Percentiles rank a stretch among this genome's conserved stretches.
These are phyloP conservation scores for Bos indicus DNA, from an alignment of 2,113 vertebrate species.

Conservation along the genomic window DNA sequence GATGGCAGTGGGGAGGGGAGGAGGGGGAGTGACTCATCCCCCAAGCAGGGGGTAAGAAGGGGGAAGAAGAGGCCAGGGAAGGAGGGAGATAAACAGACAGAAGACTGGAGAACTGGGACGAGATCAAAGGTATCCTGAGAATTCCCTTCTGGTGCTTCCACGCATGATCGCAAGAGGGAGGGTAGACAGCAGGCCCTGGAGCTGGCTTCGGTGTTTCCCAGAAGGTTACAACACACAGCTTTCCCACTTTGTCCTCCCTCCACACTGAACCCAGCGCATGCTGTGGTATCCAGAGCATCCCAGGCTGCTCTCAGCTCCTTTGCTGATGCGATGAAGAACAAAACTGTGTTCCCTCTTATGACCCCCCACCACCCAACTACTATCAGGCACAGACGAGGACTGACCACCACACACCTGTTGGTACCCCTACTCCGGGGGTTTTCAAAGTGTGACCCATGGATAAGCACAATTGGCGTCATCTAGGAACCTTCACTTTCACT, in stretches of 20 bases:
- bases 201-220: constrained; percentile 32
- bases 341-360: not conserved
- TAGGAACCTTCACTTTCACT: not conserved
- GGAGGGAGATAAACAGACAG: constrained; percentile 55
- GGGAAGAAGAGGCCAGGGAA: constrained; percentile 20
- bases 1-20: constrained; percentile 60
- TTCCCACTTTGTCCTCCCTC: not conserved
- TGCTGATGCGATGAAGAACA: not conserved
- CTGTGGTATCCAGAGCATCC: not conserved
- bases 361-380: not conserved
- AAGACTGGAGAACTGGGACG: constrained; percentile 44
- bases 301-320: not conserved
- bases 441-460: not conserved
- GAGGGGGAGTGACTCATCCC: constrained; percentile 67
- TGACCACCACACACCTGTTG: not conserved
- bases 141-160: constrained; percentile 63
- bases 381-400: not conserved
- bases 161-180: not conserved
- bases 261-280: not conserved
- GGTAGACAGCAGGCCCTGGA: not conserved
- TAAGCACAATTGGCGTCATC: not conserved
- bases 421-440: not conserved
- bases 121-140: constrained; percentile 64
- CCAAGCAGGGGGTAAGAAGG: constrained; percentile 52
- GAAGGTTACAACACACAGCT: not conserved